These are phyloP conservation scores for Dolichomitus sp. DNA, from an alignment of 2,888 invertebrate species.

Conservation along the genomic window DNA sequence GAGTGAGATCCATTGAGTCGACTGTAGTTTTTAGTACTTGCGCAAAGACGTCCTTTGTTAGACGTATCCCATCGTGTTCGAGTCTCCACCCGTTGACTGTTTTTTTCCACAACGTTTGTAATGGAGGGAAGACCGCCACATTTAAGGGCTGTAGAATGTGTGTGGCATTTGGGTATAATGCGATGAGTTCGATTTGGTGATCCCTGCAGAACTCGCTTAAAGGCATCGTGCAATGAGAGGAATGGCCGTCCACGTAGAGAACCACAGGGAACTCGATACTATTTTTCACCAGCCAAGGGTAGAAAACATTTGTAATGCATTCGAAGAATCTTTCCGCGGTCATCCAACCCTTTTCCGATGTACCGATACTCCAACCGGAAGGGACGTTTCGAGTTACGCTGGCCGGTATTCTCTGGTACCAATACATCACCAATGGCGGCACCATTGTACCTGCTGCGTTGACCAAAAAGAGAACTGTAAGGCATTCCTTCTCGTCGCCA, in stretches of 20 bases:
- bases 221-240: conserved; percentile 40
- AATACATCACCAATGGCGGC: conserved; percentile 16
- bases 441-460: neutral
- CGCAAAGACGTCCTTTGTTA: no score
- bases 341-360: conserved; percentile 61
- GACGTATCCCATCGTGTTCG: no score
- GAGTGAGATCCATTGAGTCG: no score
- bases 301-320: conserved; percentile 61
- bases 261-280: conserved; percentile 61
- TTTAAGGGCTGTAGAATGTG: no score
- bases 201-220: no score
- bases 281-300: conserved; percentile 52
- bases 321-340: conserved; percentile 56
- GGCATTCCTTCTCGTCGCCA: conserved; percentile 5
- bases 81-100: no score
- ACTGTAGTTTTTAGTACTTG: no score
- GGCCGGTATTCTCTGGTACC: neutral
- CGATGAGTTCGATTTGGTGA: no score
- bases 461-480: neutral
- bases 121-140: no score
- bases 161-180: no score
- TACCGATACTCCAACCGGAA: conserved; percentile 13
- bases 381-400: neutral
- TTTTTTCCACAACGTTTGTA: no score
- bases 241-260: conserved; percentile 68